Conservation (phyloP, 2,113 vertebrate species). For the zebrafish (Danio rerio) region DNA sequence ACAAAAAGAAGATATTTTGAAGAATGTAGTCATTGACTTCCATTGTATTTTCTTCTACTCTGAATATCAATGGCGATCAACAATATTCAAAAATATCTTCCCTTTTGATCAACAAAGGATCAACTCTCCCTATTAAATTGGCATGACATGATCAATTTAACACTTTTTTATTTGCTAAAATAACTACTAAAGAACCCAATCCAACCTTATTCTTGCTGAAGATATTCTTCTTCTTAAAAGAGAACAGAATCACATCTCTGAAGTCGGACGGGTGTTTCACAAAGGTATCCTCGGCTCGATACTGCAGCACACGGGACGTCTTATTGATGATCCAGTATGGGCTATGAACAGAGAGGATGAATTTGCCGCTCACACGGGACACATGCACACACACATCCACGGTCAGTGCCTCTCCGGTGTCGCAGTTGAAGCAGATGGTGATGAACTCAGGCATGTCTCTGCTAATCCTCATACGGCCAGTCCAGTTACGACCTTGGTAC, state of each 20-base stretch:
- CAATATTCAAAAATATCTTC: too few species aligned
- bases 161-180: too few species aligned
- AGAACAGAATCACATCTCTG: conserved; percentile 90
- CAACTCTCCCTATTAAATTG: too few species aligned
- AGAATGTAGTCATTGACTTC: too few species aligned
- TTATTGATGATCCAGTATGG: conserved; percentile 99
- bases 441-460: conserved; percentile 84
- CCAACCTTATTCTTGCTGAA: conserved; percentile 95
- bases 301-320: conserved; percentile 91
- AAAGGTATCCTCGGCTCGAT: conserved; percentile 85
- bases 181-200: background rate
- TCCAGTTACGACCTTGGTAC: conserved; percentile 93
- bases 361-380: conserved; percentile 59
- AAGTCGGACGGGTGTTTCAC: conserved; percentile 92
- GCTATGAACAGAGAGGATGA: conserved; percentile 87
- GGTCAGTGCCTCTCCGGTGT: conserved; percentile 66
- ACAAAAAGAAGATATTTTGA: too few species aligned
- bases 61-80: too few species aligned
- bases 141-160: too few species aligned
- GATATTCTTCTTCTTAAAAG: conserved; percentile 92
- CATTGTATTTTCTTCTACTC: too few species aligned
- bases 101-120: too few species aligned
- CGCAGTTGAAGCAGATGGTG: conserved; percentile 78
- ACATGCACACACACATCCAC: conserved; percentile 84
- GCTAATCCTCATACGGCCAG: conserved; percentile 80